Conservation (phyloP, 2,113 vertebrate species). For the Pycnonotus jocosus region DNA sequence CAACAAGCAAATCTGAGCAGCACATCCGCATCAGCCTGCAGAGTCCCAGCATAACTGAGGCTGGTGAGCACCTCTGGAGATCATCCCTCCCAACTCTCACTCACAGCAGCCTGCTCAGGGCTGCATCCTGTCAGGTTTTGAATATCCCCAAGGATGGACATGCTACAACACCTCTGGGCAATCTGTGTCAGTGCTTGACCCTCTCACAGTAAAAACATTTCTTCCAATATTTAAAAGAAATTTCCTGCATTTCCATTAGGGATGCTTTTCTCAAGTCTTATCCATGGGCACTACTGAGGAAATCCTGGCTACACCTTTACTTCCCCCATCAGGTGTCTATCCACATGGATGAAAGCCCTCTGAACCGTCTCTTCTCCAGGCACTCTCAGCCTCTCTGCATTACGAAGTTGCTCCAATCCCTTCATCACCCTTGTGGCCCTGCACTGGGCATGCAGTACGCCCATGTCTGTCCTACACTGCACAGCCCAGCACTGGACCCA, state of each 20-base stretch:
- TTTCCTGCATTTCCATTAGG: neutral
- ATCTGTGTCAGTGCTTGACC: neutral
- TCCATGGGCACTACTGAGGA: neutral
- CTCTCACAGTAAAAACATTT: neutral
- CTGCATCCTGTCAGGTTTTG: accelerated
- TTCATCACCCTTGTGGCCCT: neutral
- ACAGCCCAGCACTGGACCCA: neutral
- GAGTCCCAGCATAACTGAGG: accelerated
- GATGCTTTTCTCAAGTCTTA: neutral
- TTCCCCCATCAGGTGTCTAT: neutral
- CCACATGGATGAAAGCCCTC: neutral
- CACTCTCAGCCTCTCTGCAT: neutral
- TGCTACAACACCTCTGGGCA: neutral
- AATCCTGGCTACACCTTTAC: neutral
- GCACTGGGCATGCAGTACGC: neutral
- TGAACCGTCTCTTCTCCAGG: neutral
- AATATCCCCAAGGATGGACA: neutral
- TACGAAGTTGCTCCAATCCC: neutral
- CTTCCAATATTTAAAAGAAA: neutral
- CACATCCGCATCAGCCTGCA: accelerated
- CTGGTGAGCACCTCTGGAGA: neutral
- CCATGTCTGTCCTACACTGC: neutral
- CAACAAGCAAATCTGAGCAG: neutral
- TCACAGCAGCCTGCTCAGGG: neutral
- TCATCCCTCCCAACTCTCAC: neutral